A percentile compares a stretch with the other conserved stretches of the same genome.
Conservation (phyloP, 2,888 invertebrate species). For the Callimorpha dominula region DNA sequence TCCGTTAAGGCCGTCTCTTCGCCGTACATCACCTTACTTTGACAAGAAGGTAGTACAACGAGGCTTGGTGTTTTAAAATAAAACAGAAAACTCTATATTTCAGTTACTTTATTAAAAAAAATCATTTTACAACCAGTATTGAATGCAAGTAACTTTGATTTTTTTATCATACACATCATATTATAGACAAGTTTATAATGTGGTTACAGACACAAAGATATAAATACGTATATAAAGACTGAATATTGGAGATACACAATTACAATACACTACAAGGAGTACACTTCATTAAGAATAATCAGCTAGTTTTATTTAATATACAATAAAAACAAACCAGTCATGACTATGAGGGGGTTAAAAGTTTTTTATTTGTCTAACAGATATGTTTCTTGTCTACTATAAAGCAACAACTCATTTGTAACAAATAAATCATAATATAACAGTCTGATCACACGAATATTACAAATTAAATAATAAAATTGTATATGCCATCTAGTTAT, state of each 20-base stretch:
- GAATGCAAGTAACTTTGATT: slow-evolving; percentile 83
- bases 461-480: slow-evolving; percentile 85
- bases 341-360: slow-evolving; percentile 66
- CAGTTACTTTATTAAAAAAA: slow-evolving; percentile 85
- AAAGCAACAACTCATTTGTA: slow-evolving; percentile 84
- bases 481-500: slow-evolving; percentile 84
- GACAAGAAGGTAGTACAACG: too few relatives aligned
- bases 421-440: slow-evolving; percentile 86
- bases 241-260: slow-evolving; percentile 69
- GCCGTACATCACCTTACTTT: too few relatives aligned
- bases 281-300: slow-evolving; percentile 65
- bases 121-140: slow-evolving; percentile 85
- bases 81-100: slow-evolving; percentile 52
- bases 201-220: slow-evolving; percentile 81
- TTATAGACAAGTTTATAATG: slow-evolving; percentile 69
- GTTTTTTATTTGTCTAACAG: slow-evolving; percentile 71
- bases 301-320: slow-evolving; percentile 59
- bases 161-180: slow-evolving; percentile 77
- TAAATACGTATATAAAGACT: slow-evolving; percentile 65
- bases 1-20: too few relatives aligned
- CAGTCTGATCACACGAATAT: slow-evolving; percentile 86
- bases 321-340: slow-evolving; percentile 67
- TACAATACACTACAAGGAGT: slow-evolving; percentile 66
- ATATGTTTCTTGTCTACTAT: slow-evolving; percentile 80
- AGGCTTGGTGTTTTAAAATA: background rate